Base-by-base conservation (phyloP, 1,140 invertebrate species). In the Pseudomyrmex pallidus region DNA sequence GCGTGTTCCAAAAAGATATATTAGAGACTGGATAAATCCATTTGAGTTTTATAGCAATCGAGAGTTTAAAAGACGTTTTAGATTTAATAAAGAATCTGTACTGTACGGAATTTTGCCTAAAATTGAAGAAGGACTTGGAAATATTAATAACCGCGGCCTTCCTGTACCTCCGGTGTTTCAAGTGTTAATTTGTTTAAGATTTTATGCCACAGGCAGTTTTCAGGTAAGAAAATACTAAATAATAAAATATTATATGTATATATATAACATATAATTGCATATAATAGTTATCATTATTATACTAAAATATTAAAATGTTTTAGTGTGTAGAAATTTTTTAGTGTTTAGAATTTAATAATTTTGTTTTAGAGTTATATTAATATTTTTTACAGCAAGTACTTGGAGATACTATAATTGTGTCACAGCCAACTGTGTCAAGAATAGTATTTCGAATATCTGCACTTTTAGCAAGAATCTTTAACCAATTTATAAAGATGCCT, bases 341-440 rank as follows among this genome's bases (percentile, higher is more conserved):
- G 35, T 35, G 35, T 35, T 5, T 35, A 35, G 35, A 35, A 35
- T 35, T 35, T 35, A 35, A 35, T 35, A 35, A 2, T 2, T 7
- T 5, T 35, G 4, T 5, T 35, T 35, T 35, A 35, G 0, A 35
- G 35, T 35, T 25, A 35, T 35, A 35, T 35, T 35, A 35, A 35
- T 35, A 35, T 35, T 72, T 70, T 56, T 35, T 72, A n/a, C n/a
- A 72, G 52, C 66, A 68, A 68, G 48, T 68, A 25, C 48, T 68
- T 68, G 66, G 68, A 56, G 68, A 72, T 56, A 56, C 68, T 2
- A 56, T 72, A n/a, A 56, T 56, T 3, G 66, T 72, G 2, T 72
- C 25, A 35, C 68, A 72, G 15, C 52, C 68, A 56, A 72, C 52
- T 44, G 25, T 72, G 1, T 72, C 52, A 35, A 54, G 68, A 56